A percentile compares a stretch with the other conserved stretches of the same genome.
phyloP scores from a whole-genome alignment of 2,888 invertebrate species.

The Sesia apiformis region DNA sequence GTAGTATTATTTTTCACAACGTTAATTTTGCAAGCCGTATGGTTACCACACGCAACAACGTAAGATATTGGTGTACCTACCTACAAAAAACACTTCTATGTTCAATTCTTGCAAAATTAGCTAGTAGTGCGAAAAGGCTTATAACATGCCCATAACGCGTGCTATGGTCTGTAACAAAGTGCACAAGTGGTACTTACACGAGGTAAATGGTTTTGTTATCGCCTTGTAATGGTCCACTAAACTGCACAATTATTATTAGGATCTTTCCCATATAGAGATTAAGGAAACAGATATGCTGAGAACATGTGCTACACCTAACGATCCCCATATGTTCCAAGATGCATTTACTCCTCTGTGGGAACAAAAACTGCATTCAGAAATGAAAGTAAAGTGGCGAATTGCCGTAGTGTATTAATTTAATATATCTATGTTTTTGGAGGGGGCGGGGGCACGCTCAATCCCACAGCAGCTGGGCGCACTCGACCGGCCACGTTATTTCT shows the following conservation, averaged over 20 bases:
- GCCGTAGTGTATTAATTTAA: too few relatives aligned
- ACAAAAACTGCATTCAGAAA: too few relatives aligned
- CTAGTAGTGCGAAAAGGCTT: neutral
- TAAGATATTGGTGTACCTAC: too few relatives aligned
- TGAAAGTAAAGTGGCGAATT: too few relatives aligned
- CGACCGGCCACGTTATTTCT: too few relatives aligned
- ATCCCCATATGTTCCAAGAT: neutral
- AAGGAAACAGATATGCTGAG: neutral
- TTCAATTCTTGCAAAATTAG: neutral
- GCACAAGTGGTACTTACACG: neutral
- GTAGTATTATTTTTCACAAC: too few relatives aligned
- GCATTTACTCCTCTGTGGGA: too few relatives aligned
- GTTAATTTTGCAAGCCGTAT: too few relatives aligned
- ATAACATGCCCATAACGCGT: neutral
- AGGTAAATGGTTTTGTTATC: conserved; percentile 6
- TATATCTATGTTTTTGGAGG: too few relatives aligned
- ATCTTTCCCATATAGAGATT: neutral
- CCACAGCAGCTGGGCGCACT: too few relatives aligned
- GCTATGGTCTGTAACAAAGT: neutral
- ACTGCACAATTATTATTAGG: neutral
- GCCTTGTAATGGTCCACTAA: neutral
- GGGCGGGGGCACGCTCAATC: too few relatives aligned
- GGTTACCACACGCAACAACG: too few relatives aligned
- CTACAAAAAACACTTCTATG: neutral
- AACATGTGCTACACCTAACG: conserved; percentile 10